Evolutionary conservation across 2,888 invertebrate genomes (phyloP), one percentile per base, ranked within the genome.

Genomic region (Schrankia costaestrigalis): DNA sequence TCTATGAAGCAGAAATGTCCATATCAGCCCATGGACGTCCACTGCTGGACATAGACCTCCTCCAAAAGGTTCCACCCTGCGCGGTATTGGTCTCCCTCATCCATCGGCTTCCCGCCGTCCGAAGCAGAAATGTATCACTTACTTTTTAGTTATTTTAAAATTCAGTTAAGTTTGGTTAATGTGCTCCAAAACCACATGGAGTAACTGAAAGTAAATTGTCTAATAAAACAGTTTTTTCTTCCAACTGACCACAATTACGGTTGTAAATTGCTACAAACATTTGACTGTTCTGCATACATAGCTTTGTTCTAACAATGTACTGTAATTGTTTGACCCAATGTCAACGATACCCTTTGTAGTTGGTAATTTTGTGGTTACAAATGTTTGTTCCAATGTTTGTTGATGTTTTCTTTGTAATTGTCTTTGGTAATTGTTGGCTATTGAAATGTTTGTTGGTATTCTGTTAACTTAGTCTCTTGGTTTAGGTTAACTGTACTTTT

Each of bases 181-280:
- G n/a, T n/a, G n/a, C n/a, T n/a, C n/a, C n/a, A n/a, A n/a, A n/a
- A n/a, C n/a, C n/a, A n/a, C n/a, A n/a, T n/a, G n/a, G n/a, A n/a
- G n/a, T n/a, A n/a, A n/a, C n/a, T n/a, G n/a, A n/a, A n/a, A n/a
- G n/a, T n/a, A n/a, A n/a, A n/a, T n/a, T n/a, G 6, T 8, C 10
- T 31, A 30, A 36, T 18, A 17, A 17, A 22, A 30, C 14, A 29
- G 17, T n/a, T n/a, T 41, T 41, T 41, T 37, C 19, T 24, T 25
- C 17, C 11, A 19, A 12, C 13, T 15, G 22, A 49, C 50, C 45
- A 35, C 37, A 28, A 38, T 18, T 30, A 19, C 22, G 33, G 25
- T 44, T 38, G 35, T 36, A 36, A 36, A 48, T 38, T 30, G 42
- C 38, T 38, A n/a, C n/a, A n/a, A n/a, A n/a, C n/a, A n/a, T n/a